Evolutionary conservation across 37 sponge, comb jelly and placozoan species (phyloP).

Genomic region (Eunapius fragilis): DNA sequence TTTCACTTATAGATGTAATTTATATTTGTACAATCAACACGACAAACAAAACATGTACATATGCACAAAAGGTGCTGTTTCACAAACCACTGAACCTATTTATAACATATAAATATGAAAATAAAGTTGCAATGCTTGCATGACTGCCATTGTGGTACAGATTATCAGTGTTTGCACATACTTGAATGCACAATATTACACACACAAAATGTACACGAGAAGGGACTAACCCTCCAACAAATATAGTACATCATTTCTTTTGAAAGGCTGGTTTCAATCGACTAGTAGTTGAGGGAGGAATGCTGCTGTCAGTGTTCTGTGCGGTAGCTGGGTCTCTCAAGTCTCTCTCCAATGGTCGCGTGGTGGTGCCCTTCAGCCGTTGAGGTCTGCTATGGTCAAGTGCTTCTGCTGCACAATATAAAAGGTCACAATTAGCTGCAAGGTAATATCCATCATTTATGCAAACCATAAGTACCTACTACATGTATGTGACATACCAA

Average conservation of each 20-base stretch:
- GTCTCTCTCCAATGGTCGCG: slow-evolving; percentile 39
- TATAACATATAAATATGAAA: not conserved
- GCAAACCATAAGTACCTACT: too few relatives aligned
- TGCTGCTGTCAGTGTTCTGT: slow-evolving; percentile 49
- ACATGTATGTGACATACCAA: too few relatives aligned
- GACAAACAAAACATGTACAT: not conserved
- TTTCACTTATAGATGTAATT: not conserved
- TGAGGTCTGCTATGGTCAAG: not conserved
- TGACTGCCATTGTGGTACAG: not conserved
- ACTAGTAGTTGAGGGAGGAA: slow-evolving; percentile 28
- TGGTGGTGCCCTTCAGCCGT: not conserved
- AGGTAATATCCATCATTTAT: not conserved
- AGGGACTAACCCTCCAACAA: not conserved
- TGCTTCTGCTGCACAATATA: not conserved
- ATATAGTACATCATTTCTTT: slow-evolving; percentile 41
- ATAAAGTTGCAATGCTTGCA: not conserved
- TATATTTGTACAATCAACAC: not conserved
- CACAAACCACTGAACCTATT: not conserved
- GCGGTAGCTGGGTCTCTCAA: slow-evolving; percentile 67
- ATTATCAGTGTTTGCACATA: not conserved
- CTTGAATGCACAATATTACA: slow-evolving; percentile 1
- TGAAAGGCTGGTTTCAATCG: slow-evolving; percentile 35
- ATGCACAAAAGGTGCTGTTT: not conserved
- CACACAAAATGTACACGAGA: not conserved
- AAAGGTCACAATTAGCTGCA: not conserved